Evolutionary conservation across 2,113 vertebrate genomes (phyloP).

Genomic region (Willisornis vidua): DNA sequence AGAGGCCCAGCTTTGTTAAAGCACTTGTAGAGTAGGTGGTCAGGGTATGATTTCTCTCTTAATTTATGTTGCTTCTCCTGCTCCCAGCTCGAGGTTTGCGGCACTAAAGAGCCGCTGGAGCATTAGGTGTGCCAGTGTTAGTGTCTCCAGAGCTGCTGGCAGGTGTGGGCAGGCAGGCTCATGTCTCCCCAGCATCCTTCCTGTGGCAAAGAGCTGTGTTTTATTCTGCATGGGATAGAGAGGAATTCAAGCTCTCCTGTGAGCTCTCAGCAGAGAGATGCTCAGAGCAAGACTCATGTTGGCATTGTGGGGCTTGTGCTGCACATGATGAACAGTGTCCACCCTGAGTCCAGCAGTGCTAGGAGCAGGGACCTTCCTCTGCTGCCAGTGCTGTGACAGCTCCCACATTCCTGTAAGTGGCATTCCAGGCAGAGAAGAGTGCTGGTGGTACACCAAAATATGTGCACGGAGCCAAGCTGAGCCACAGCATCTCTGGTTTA

Average conservation of each 20-base stretch:
- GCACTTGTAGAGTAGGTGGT: constrained; percentile 10
- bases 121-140: neutral
- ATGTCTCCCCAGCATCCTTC: neutral
- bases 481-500: no score
- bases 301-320: accelerated
- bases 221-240: neutral
- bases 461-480: neutral
- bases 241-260: accelerated
- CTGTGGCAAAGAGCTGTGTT: neutral
- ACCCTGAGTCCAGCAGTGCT: neutral
- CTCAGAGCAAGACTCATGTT: neutral
- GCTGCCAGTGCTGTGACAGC: neutral
- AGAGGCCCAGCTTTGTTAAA: constrained; percentile 29
- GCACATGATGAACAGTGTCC: accelerated
- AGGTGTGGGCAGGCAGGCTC: neutral
- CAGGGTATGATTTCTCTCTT: neutral
- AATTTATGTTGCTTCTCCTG: neutral
- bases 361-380: neutral
- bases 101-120: neutral
- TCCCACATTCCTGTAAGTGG: neutral
- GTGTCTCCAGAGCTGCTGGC: neutral
- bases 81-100: accelerated
- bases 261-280: neutral
- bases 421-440: neutral
- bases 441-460: neutral